Base-by-base conservation (phyloP, 2,888 invertebrate species). In the Drosophila longiperda region DNA sequence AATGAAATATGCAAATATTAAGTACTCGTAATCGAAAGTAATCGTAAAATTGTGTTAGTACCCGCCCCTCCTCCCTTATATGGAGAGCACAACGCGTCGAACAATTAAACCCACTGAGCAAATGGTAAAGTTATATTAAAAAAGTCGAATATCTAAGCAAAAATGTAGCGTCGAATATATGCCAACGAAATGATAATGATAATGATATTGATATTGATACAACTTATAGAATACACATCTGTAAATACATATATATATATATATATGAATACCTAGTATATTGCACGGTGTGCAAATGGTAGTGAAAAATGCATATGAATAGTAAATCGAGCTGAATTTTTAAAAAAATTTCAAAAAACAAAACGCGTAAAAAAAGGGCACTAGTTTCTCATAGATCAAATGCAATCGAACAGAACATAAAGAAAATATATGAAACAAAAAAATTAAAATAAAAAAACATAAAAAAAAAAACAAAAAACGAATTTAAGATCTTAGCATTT, bases 91-190 rank as follows among this genome's bases (percentile, higher is more conserved):
- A 73, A 85, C 65, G 86, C 80, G 86, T 85, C 80, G 67, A 75
- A 89, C 82, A 86, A 80, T 86, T 85, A 76, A 91, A 82, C 90
- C 89, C 90, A 90, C 90, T 90, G 91, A 91, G 81, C 77, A 87
- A 88, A 84, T 66, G 55, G 61, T 76, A 76, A 53, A 74, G 15
- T 65, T 65, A 66, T 66, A 52, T 76, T 76, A 81, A 71, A 59
- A 72, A 68, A 78, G 67, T 80, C 75, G 79, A 87, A 86, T 72
- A 79, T 73, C 64, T 62, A 77, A 80, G 77, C 66, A 73, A 65
- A 50, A 57, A 52, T 65, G 58, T 87, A 89, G 70, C 60, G 85
- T 78, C 72, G 70, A 78, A 62, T 71, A 76, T 66, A 78, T 75
- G 89, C 80, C 82, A 85, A 80, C 76, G 76, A 73, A 74, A 69